A percentile compares a stretch with the other conserved stretches of the same genome.
These are phyloP conservation scores for Leiothrix lutea DNA, from an alignment of 2,113 vertebrate species.

Conservation along the genomic window DNA sequence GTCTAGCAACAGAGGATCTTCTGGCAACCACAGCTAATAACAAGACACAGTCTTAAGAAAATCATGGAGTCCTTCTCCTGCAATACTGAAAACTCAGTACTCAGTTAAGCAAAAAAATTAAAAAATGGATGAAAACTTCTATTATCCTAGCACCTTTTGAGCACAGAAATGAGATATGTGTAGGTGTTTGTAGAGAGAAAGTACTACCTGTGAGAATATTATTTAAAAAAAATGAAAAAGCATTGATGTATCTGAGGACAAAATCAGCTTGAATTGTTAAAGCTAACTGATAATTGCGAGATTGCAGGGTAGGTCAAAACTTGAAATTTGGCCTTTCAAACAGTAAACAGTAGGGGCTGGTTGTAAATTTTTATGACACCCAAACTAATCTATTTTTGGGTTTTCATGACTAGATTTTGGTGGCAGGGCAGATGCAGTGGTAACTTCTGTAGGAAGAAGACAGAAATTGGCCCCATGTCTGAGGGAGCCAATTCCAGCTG, in stretches of 20 bases:
- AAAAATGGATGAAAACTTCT: background rate
- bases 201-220: background rate
- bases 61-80: background rate
- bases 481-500: background rate
- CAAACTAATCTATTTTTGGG: background rate
- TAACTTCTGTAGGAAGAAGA: background rate
- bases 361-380: background rate
- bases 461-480: fast-evolving
- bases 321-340: background rate
- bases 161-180: background rate
- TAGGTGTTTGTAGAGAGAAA: background rate
- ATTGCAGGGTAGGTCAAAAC: background rate
- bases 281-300: background rate
- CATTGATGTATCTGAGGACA: background rate
- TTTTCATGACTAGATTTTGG: background rate
- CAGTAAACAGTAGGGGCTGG: fast-evolving
- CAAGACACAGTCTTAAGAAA: background rate
- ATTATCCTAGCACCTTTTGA: background rate
- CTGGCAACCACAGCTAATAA: background rate
- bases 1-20: background rate
- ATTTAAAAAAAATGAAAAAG: background rate
- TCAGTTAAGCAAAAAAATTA: background rate
- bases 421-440: fast-evolving
- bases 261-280: background rate
- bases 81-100: background rate